A percentile compares a stretch with the other conserved stretches of the same genome.
phyloP scores from a whole-genome alignment of 2,888 invertebrate genomes.

The Aphrophora alni region DNA sequence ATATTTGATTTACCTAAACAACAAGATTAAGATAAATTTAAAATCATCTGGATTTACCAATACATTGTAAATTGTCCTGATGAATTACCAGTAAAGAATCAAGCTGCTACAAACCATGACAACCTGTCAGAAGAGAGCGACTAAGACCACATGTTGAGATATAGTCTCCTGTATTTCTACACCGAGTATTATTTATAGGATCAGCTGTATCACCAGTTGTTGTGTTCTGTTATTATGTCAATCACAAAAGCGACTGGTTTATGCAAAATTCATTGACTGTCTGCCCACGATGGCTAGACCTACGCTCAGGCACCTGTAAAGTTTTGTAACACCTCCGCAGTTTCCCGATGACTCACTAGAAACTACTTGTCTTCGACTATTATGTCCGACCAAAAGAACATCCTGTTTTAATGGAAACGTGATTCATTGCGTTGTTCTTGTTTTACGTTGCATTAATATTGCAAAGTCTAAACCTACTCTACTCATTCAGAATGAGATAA shows the following conservation, averaged over 20 bases:
- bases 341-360: neutral
- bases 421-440: neutral
- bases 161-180: neutral
- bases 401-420: neutral
- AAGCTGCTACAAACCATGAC: no score
- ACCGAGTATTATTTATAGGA: neutral
- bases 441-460: neutral
- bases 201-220: neutral
- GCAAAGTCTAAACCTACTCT: neutral
- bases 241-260: neutral
- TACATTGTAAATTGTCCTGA: no score
- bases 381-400: neutral
- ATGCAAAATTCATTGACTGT: neutral
- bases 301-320: constrained; percentile 1
- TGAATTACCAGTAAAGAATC: no score
- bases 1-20: no score
- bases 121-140: no score
- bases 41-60: no score
- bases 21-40: no score
- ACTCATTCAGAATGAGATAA: neutral
- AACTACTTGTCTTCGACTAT: neutral
- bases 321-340: neutral
- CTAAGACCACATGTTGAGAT: no score
- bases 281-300: neutral
- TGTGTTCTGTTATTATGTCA: neutral